phyloP scores from a whole-genome alignment of 2,888 invertebrate species.

The Halictus ligatus region DNA sequence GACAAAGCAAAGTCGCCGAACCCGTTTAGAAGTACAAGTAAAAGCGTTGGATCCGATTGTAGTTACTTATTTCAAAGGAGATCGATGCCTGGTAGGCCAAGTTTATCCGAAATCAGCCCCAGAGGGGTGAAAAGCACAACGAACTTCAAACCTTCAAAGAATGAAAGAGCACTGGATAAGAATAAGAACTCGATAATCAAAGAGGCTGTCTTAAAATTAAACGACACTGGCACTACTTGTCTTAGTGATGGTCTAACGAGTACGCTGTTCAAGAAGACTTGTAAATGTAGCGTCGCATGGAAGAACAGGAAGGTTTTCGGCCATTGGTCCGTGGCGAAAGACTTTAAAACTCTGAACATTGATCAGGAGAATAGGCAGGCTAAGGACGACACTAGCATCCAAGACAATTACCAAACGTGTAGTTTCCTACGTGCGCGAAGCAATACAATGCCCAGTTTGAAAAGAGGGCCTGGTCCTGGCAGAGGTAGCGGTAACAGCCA shows the following conservation, averaged over 20 bases:
- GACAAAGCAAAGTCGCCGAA: slow-evolving; percentile 74
- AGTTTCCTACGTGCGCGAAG: slow-evolving; percentile 81
- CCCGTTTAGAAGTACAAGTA: slow-evolving; percentile 74
- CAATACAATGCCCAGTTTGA: slow-evolving; percentile 83
- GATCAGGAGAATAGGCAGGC: slow-evolving; percentile 72
- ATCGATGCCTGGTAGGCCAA: slow-evolving; percentile 75
- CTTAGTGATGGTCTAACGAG: slow-evolving; percentile 73
- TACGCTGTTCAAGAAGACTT: slow-evolving; percentile 76
- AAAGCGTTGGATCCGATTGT: slow-evolving; percentile 69
- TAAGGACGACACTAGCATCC: slow-evolving; percentile 80
- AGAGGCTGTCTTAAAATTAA: slow-evolving; percentile 81
- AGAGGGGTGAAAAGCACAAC: slow-evolving; percentile 79
- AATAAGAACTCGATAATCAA: slow-evolving; percentile 78
- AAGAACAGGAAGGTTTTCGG: slow-evolving; percentile 76
- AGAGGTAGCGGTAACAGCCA: slow-evolving; percentile 70
- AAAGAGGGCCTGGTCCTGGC: slow-evolving; percentile 79
- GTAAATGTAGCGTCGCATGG: slow-evolving; percentile 77
- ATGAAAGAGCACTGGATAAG: slow-evolving; percentile 76
- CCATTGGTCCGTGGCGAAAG: slow-evolving; percentile 79
- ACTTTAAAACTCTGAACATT: slow-evolving; percentile 80
- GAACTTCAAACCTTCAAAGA: slow-evolving; percentile 79
- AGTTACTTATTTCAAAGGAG: slow-evolving; percentile 73
- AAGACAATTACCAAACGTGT: slow-evolving; percentile 75
- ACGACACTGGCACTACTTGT: slow-evolving; percentile 69
- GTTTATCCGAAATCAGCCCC: slow-evolving; percentile 68